Percentiles rank a stretch among this genome's conserved stretches.
These are phyloP conservation scores for Aromia moschata DNA, from an alignment of 2,888 invertebrate species.

Conservation along the genomic window DNA sequence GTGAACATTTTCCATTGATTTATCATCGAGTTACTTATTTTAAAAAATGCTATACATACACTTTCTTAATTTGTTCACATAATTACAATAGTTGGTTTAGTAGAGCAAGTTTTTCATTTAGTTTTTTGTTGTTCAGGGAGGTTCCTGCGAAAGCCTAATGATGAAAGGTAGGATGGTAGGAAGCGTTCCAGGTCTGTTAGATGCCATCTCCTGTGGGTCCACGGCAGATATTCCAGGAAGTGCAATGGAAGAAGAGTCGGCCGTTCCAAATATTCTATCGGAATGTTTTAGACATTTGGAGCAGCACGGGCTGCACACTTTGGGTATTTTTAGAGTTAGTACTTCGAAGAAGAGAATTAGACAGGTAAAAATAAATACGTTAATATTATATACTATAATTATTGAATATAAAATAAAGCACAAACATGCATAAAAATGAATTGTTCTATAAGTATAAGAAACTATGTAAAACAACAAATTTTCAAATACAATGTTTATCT, in stretches of 20 bases:
- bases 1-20: too few relatives aligned
- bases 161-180: constrained; percentile 65
- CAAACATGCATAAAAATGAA: too few relatives aligned
- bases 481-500: too few relatives aligned
- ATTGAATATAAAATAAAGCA: too few relatives aligned
- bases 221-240: constrained; percentile 63
- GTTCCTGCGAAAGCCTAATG: constrained; percentile 79
- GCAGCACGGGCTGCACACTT: constrained; percentile 80
- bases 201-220: constrained; percentile 61
- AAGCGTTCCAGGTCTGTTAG: constrained; percentile 64
- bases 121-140: constrained; percentile 78
- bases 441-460: too few relatives aligned
- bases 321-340: constrained; percentile 92
- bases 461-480: too few relatives aligned
- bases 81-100: too few relatives aligned
- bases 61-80: too few relatives aligned
- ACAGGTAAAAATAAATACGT: constrained; percentile 76
- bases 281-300: constrained; percentile 86
- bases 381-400: too few relatives aligned
- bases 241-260: constrained; percentile 61
- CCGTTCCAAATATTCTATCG: constrained; percentile 80
- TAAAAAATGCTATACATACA: too few relatives aligned
- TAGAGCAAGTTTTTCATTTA: too few relatives aligned
- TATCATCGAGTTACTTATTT: too few relatives aligned
- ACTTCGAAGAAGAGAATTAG: constrained; percentile 91